Evolutionary conservation across 2,797 vertebrate genomes (phyloP).

Genomic region (Alcedo atthis): DNA sequence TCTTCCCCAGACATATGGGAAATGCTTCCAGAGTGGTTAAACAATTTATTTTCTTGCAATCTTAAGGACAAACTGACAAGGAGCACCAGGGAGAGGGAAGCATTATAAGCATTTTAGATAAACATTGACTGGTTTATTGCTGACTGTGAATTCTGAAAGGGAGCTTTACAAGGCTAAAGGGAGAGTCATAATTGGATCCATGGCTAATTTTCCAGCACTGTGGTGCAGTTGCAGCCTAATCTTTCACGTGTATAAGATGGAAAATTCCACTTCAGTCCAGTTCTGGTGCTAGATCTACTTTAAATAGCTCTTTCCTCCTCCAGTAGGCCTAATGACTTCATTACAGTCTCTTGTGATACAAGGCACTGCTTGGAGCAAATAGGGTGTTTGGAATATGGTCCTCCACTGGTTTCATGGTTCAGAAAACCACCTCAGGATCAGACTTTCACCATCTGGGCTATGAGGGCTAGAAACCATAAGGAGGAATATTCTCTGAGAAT

Average conservation of each 20-base stretch:
- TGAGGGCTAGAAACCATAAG: background rate
- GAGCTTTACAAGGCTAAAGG: background rate
- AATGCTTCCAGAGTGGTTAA: background rate
- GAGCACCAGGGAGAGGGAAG: background rate
- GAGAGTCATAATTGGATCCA: conserved; percentile 9
- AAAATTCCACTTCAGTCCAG: conserved; percentile 50
- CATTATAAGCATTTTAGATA: background rate
- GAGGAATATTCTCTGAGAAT: background rate
- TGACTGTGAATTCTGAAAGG: background rate
- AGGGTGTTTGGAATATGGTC: background rate
- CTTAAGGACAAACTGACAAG: background rate
- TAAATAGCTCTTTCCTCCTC: conserved; percentile 36
- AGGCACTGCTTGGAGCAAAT: background rate
- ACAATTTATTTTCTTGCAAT: background rate
- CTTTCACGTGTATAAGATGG: background rate
- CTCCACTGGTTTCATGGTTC: background rate
- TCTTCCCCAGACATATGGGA: background rate
- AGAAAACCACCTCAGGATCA: background rate
- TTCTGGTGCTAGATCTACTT: conserved; percentile 29
- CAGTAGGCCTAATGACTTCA: conserved; percentile 15
- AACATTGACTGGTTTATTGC: background rate
- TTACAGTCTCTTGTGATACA: background rate
- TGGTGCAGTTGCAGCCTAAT: background rate
- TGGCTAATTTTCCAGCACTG: conserved; percentile 19
- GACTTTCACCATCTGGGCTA: background rate